These are phyloP conservation scores for Protosalanx chinensis DNA, from an alignment of 2,797 vertebrate genomes.

Conservation along the genomic window DNA sequence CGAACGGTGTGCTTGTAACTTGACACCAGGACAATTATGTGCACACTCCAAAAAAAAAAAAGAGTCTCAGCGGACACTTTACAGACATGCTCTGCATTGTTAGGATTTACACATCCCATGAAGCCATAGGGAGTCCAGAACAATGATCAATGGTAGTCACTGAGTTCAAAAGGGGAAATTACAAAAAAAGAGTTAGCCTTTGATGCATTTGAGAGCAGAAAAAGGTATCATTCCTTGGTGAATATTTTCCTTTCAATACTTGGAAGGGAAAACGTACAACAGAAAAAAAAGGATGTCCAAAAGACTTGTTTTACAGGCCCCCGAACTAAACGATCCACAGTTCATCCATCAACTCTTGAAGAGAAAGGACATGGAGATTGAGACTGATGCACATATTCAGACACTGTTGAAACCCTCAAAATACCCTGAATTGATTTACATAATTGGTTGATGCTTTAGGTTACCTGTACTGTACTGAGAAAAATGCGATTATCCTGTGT, in stretches of 20 bases:
- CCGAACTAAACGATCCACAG: neutral
- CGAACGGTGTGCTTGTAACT: constrained; percentile 38
- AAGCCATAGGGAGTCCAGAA: constrained; percentile 50
- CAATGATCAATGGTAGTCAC: constrained; percentile 58
- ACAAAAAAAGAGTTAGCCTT: constrained; percentile 41
- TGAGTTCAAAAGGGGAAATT: constrained; percentile 40
- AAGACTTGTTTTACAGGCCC: neutral
- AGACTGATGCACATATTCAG: neutral
- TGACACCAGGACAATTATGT: constrained; percentile 40
- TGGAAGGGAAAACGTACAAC: neutral
- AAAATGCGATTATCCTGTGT: neutral
- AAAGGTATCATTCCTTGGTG: constrained; percentile 20
- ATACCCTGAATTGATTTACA: too few species aligned
- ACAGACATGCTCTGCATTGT: constrained; percentile 60
- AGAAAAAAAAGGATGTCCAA: neutral
- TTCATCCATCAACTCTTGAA: neutral
- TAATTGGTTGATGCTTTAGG: neutral
- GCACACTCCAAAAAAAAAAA: neutral
- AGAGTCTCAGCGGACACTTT: constrained; percentile 52
- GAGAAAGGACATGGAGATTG: neutral
- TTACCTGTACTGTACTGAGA: neutral
- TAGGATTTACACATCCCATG: constrained; percentile 65
- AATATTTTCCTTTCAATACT: constrained; percentile 2
- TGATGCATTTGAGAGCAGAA: constrained; percentile 30
- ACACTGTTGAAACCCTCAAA: neutral